These are phyloP conservation scores for Malurus leucopterus DNA, from an alignment of 2,797 vertebrate species.

Conservation along the genomic window DNA sequence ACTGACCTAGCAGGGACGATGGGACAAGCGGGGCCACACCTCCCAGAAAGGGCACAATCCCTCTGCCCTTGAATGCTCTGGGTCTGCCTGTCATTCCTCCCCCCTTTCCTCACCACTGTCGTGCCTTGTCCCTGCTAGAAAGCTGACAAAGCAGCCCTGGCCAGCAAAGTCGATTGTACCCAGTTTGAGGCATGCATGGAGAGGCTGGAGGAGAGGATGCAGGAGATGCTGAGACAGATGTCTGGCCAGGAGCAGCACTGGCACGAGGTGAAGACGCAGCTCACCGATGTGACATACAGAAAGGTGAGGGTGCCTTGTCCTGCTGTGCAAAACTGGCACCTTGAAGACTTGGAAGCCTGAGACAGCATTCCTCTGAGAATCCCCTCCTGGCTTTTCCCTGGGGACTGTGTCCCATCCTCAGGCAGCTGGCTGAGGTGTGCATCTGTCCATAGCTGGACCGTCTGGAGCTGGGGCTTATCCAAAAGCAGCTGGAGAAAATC, in stretches of 20 bases:
- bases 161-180: conserved; percentile 71
- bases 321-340: not conserved
- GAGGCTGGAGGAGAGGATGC: conserved; percentile 74
- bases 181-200: conserved; percentile 78
- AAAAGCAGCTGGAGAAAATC: not conserved
- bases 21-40: rapidly evolving
- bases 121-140: conserved; percentile 60
- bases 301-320: not conserved
- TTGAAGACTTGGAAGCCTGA: not conserved
- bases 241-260: conserved; percentile 78
- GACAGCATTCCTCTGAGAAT: not conserved
- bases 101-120: not conserved
- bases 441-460: not conserved
- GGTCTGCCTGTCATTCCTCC: not conserved
- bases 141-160: conserved; percentile 73
- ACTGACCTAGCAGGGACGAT: rapidly evolving
- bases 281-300: not conserved
- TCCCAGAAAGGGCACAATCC: not conserved
- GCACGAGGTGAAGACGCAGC: conserved; percentile 71
- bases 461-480: not conserved
- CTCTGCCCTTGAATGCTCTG: not conserved
- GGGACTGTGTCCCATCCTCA: not conserved
- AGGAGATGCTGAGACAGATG: conserved; percentile 76
- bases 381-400: not conserved
- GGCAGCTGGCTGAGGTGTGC: not conserved